Evolutionary conservation across 2,888 invertebrate species (phyloP).

Genomic region (Coenonympha arcania): DNA sequence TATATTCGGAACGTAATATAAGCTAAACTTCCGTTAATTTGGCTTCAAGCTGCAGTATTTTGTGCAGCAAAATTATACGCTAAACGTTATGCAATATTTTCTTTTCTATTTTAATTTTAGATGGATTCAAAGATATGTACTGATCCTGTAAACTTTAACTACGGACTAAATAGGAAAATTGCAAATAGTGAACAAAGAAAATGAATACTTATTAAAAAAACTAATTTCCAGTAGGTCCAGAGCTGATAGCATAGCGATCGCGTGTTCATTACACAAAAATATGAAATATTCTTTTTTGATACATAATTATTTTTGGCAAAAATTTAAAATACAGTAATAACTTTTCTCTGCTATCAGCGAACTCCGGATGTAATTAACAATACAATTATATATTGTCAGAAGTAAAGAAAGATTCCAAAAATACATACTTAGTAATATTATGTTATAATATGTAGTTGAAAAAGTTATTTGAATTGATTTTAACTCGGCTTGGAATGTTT

Average conservation of each 20-base stretch:
- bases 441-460: too few species aligned
- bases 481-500: conserved; percentile 1
- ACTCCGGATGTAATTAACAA: too few species aligned
- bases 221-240: too few species aligned
- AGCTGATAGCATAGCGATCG: too few species aligned
- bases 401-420: background rate
- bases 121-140: conserved; percentile 37
- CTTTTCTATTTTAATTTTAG: conserved; percentile 24
- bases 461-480: background rate
- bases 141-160: conserved; percentile 31
- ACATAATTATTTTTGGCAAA: too few species aligned
- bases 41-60: conserved; percentile 18
- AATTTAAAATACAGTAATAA: too few species aligned
- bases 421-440: background rate
- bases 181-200: conserved; percentile 10
- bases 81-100: too few species aligned
- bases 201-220: too few species aligned
- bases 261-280: too few species aligned
- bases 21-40: conserved; percentile 8
- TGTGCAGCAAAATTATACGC: conserved; percentile 23
- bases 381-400: background rate
- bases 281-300: too few species aligned
- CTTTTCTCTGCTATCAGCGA: too few species aligned
- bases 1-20: conserved; percentile 12
- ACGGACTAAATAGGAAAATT: conserved; percentile 29